These are phyloP conservation scores for Plecotus auritus DNA, from an alignment of 2,113 vertebrate species.

Conservation along the genomic window DNA sequence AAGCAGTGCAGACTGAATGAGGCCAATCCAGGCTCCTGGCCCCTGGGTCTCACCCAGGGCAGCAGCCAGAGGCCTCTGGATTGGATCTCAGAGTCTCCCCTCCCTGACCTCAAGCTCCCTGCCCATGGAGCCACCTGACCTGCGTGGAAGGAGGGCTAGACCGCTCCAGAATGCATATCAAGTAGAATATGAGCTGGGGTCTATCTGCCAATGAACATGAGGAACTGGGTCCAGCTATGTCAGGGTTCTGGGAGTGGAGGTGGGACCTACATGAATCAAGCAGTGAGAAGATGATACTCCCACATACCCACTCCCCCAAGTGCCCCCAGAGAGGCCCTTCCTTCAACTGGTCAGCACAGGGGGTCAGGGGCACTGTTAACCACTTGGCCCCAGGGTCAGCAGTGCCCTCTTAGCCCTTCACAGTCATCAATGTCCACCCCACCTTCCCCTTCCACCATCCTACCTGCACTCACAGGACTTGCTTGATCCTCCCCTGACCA, in stretches of 20 bases:
- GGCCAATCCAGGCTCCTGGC: background rate
- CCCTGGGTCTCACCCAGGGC: background rate
- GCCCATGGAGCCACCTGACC: background rate
- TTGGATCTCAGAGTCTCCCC: background rate
- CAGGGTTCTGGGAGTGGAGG: background rate
- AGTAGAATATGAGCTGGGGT: background rate
- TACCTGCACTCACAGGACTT: background rate
- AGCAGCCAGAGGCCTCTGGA: background rate
- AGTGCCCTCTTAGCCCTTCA: background rate
- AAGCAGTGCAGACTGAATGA: background rate
- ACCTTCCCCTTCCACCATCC: background rate
- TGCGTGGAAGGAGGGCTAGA: background rate
- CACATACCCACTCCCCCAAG: background rate
- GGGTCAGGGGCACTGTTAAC: background rate
- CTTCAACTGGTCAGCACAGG: background rate
- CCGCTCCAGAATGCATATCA: background rate
- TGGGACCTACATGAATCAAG: background rate
- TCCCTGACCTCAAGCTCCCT: background rate
- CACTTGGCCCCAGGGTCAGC: background rate
- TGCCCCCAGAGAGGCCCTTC: background rate
- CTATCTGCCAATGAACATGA: background rate
- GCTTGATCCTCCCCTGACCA: background rate
- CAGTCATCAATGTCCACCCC: background rate
- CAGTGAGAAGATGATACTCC: background rate
- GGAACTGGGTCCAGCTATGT: background rate